Conservation (phyloP, 2,113 vertebrate genomes). For the Aspiorhynchus laticeps region DNA sequence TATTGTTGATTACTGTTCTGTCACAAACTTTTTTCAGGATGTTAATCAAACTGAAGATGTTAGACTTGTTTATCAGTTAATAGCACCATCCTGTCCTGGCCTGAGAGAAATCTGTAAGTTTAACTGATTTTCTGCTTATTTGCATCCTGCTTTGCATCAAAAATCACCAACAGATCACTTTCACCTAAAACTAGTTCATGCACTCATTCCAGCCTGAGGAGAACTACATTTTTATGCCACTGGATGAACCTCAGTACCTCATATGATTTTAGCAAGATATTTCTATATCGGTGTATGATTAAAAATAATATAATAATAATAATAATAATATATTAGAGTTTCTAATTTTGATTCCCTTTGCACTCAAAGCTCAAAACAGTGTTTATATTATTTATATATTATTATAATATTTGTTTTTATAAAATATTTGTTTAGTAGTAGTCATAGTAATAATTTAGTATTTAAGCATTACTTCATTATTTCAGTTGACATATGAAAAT, state of each 20-base stretch:
- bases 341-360: no score
- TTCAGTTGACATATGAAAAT: no score
- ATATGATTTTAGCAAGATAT: neutral
- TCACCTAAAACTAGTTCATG: neutral
- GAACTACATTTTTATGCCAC: neutral
- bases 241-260: neutral
- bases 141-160: constrained; percentile 63
- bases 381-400: no score
- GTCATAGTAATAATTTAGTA: no score
- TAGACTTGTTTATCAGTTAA: neutral
- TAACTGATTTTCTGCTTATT: constrained; percentile 44
- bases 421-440: no score
- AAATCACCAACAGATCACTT: constrained; percentile 28
- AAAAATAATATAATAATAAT: no score
- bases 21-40: neutral
- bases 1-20: neutral
- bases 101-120: neutral
- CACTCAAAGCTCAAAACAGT: no score
- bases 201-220: neutral
- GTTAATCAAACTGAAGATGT: constrained; percentile 24
- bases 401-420: no score
- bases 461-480: no score
- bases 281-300: no score
- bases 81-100: neutral
- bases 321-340: no score